phyloP scores from a whole-genome alignment of 2,797 vertebrate genomes.

The Takifugu rubripes region DNA sequence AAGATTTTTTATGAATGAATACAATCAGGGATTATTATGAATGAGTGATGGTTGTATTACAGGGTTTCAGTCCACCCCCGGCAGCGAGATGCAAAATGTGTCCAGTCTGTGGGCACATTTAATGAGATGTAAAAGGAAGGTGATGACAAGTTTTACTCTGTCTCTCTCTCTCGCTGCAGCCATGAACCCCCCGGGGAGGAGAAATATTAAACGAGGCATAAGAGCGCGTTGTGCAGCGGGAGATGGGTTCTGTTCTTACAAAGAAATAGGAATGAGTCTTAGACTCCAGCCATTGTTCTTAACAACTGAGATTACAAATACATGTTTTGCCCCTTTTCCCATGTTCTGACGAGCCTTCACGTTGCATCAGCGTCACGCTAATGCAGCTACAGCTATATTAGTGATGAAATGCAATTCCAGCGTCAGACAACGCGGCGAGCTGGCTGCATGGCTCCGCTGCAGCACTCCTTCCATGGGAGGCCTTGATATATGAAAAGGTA shows the following conservation, averaged over 20 bases:
- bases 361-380: slow-evolving; percentile 70
- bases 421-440: slow-evolving; percentile 49
- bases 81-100: slow-evolving; percentile 18
- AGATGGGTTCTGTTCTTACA: slow-evolving; percentile 7
- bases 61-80: slow-evolving; percentile 37
- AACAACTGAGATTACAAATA: slow-evolving; percentile 33
- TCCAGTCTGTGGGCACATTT: slow-evolving; percentile 23
- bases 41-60: slow-evolving; percentile 20
- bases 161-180: slow-evolving; percentile 33
- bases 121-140: slow-evolving; percentile 35
- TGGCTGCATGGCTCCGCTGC: slow-evolving; percentile 44
- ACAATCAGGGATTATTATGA: neutral
- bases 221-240: slow-evolving; percentile 20
- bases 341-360: slow-evolving; percentile 62
- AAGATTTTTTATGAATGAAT: slow-evolving; percentile 18
- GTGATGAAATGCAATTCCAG: slow-evolving; percentile 71
- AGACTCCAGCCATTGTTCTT: slow-evolving; percentile 26
- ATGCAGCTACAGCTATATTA: slow-evolving; percentile 73
- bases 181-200: slow-evolving; percentile 23
- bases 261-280: slow-evolving; percentile 11
- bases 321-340: slow-evolving; percentile 20
- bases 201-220: slow-evolving; percentile 26
- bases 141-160: slow-evolving; percentile 21
- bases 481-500: slow-evolving; percentile 45
- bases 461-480: slow-evolving; percentile 52